Evolutionary conservation across 2,888 invertebrate genomes (phyloP).

Genomic region (Hypomecis punctinalis): DNA sequence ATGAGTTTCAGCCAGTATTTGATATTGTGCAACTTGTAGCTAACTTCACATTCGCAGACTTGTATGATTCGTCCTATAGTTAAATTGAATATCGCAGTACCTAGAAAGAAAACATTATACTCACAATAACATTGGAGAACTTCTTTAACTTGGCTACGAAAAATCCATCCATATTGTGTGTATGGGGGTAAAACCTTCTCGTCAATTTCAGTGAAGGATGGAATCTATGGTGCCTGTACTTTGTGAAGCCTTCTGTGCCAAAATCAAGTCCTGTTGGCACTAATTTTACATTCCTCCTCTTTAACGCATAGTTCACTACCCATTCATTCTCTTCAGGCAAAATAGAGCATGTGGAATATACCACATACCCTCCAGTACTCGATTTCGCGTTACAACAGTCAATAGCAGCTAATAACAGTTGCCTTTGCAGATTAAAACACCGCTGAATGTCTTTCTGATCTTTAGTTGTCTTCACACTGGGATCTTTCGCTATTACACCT

Average conservation of each 20-base stretch:
- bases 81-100: neutral
- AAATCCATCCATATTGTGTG: slow-evolving; percentile 99
- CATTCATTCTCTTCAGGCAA: slow-evolving; percentile 99
- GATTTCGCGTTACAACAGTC: slow-evolving; percentile 98
- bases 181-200: slow-evolving; percentile 97
- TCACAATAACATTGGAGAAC: slow-evolving; percentile 91
- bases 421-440: slow-evolving; percentile 96
- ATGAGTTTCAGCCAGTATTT: no score
- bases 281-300: slow-evolving; percentile 96
- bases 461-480: slow-evolving; percentile 96
- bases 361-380: slow-evolving; percentile 96
- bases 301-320: slow-evolving; percentile 97
- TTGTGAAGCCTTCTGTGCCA: slow-evolving; percentile 97
- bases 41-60: no score
- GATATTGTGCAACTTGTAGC: no score
- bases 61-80: no score
- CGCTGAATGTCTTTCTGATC: slow-evolving; percentile 95
- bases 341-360: slow-evolving; percentile 99
- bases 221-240: slow-evolving; percentile 93
- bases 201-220: slow-evolving; percentile 96
- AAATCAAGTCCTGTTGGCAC: slow-evolving; percentile 97
- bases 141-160: slow-evolving; percentile 99
- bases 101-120: slow-evolving; percentile 47
- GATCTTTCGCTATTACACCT: slow-evolving; percentile 99
- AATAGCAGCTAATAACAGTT: slow-evolving; percentile 97